Base-by-base conservation (phyloP, 1,140 invertebrate species). In the Carcinoscorpius rotundicauda region DNA sequence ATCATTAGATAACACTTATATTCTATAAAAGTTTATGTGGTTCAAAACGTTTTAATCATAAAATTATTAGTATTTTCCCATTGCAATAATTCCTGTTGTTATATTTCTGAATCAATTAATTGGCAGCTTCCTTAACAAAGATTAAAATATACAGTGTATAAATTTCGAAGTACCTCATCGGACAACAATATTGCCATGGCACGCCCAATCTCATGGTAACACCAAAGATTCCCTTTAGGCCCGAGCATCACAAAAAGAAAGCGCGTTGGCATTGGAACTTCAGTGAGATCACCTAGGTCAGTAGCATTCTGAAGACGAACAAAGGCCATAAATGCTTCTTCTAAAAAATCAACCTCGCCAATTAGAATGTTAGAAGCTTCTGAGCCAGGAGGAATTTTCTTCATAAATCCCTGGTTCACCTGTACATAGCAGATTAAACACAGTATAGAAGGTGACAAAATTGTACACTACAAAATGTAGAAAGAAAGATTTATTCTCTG, bases 341-440 rank as follows among this genome's bases (percentile, higher is more conserved):
- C 64, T 5, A 78, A 60, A 61, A 71, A 73, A 56, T 74, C 71
- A 6, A 76, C 69, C 66, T 75, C 72, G 5, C 73, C 75, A 5
- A 77, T 72, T 51, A 78, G 51, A 50, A 78, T 77, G 59, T 75
- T 75, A 29, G 75, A 73, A 49, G 75, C 72, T 69, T 79, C 78
- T 3, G 75, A 68, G 10, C 72, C 72, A 6, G 71, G 64, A 53
- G 76, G 75, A 51, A 79, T 71, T 68, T 79, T 79, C 60, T 72
- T 72, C 65, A 75, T 64, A 56, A 78, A 76, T 4, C 69, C 58
- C 11, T 71, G 74, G 63, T 77, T 76, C 48, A 66, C 65, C 71
- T 72, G 53, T 29, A 29, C 29, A 29, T 29, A 29, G 29, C 29
- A 29, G 29, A 29, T 29, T 29, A 29, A 29, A 29, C 29, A 29